Evolutionary conservation across 1,140 invertebrate genomes (phyloP).

Genomic region (Sesamia nonagrioides): DNA sequence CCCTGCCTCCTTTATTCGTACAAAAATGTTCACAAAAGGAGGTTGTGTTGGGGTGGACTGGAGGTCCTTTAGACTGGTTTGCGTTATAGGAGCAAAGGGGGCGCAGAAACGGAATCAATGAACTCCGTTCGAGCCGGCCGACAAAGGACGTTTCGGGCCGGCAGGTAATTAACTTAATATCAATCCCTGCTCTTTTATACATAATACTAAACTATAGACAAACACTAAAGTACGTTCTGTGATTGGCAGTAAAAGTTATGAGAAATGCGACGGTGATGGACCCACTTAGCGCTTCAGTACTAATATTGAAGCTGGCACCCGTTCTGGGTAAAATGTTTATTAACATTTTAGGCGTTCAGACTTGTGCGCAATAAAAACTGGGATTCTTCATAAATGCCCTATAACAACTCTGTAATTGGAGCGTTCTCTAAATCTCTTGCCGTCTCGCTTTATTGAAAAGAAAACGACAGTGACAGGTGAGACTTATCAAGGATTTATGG

Average conservation of each 20-base stretch:
- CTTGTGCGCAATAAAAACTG: slow-evolving; percentile 14
- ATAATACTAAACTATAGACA: slow-evolving; percentile 51
- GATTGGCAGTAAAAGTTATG: slow-evolving; percentile 41
- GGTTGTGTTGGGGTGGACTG: slow-evolving; percentile 43
- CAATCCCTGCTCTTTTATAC: slow-evolving; percentile 75
- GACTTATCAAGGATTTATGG: slow-evolving; percentile 40
- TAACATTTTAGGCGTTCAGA: not conserved
- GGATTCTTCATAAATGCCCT: not conserved
- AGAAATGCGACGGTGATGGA: not conserved
- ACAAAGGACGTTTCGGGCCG: slow-evolving; percentile 84
- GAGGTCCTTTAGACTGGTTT: slow-evolving; percentile 65
- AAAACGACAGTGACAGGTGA: slow-evolving; percentile 37
- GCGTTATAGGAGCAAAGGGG: slow-evolving; percentile 74
- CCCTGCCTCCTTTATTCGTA: slow-evolving; percentile 55
- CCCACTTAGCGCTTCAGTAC: not conserved
- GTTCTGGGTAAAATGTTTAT: slow-evolving; percentile 4
- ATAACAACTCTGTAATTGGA: slow-evolving; percentile 23
- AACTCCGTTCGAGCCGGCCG: slow-evolving; percentile 79
- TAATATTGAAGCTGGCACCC: not conserved
- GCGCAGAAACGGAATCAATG: slow-evolving; percentile 82
- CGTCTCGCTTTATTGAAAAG: slow-evolving; percentile 35
- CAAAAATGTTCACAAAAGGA: slow-evolving; percentile 33
- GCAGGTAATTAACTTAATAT: slow-evolving; percentile 85
- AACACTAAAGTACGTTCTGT: slow-evolving; percentile 36
- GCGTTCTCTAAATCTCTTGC: slow-evolving; percentile 7